Evolutionary conservation across 2,113 vertebrate genomes (phyloP), one percentile per base, ranked within the genome.

Genomic region (Callipepla squamata): DNA sequence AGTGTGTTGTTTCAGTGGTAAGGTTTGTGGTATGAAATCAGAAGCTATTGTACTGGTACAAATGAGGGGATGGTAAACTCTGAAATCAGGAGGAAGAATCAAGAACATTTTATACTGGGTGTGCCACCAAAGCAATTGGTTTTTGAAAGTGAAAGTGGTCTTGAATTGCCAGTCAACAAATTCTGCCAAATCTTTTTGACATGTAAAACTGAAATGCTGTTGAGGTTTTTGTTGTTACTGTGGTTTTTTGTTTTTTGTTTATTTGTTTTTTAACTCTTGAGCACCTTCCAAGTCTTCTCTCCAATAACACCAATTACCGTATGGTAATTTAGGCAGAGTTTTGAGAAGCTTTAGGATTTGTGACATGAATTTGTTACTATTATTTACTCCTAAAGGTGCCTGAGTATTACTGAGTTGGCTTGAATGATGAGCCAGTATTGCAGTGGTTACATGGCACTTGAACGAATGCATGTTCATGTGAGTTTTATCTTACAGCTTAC

Each of bases 401-500:
- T 32, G 36, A 23, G 58, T 72, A 23, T 44, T 70, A 26, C 51
- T 53, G 61, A 13, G 10, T 34, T 59, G n/a, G 32, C 62, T 57
- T 42, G 36, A 62, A 86, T 75, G n/a, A 36, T 47, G 66, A 67
- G 9, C 3, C 67, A 28, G 4, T 48, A 30, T 48, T 85, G 38
- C 30, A 65, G 1, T 14, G 61, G 23, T 55, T 45, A 55, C 4
- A 5, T 16, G 21, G 32, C 34, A 32, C 44, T 73, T 68, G 45
- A n/a, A n/a, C 62, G 7, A 2, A 76, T 11, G 5, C 9, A 23
- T 1, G 2, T 5, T 7, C 26, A 14, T 0, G 1, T 58, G 16
- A 87, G 8, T 57, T 80, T 3, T 7, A 62, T 13, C 23, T 55
- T 73, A 26, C 0, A 18, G 14, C 55, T 85, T 59, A 32, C 34